Evolutionary conservation across 1,140 invertebrate genomes (phyloP).

Genomic region (Megalopta genalis): DNA sequence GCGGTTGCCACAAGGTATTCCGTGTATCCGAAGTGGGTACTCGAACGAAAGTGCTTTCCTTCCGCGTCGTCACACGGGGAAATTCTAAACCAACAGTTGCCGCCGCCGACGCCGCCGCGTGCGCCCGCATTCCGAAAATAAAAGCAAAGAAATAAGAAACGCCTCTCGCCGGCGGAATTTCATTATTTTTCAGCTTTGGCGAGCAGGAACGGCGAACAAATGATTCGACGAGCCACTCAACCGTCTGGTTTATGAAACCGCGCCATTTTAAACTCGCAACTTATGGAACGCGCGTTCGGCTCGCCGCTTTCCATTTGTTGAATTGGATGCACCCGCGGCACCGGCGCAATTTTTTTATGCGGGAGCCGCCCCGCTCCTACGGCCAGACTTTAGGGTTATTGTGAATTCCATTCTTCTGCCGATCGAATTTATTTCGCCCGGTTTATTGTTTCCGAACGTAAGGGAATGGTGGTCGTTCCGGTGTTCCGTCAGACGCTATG

Average conservation of each 20-base stretch:
- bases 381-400: too few species aligned
- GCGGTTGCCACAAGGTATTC: too few species aligned
- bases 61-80: too few species aligned
- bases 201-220: neutral
- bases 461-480: too few species aligned
- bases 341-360: neutral
- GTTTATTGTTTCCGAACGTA: too few species aligned
- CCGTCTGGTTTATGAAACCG: neutral
- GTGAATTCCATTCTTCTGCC: too few species aligned
- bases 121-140: constrained; percentile 14
- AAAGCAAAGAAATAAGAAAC: constrained; percentile 16
- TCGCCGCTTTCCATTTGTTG: neutral
- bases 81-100: too few species aligned
- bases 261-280: neutral
- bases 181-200: constrained; percentile 7
- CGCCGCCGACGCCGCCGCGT: neutral
- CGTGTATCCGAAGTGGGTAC: too few species aligned
- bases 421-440: too few species aligned
- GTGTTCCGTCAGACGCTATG: too few species aligned
- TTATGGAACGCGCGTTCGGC: neutral
- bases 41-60: too few species aligned
- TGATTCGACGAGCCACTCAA: neutral
- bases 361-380: too few species aligned
- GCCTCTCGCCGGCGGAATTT: constrained; percentile 6
- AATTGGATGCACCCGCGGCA: neutral